These are phyloP conservation scores for Megaceryle alcyon DNA, from an alignment of 2,797 vertebrate genomes.

Conservation along the genomic window DNA sequence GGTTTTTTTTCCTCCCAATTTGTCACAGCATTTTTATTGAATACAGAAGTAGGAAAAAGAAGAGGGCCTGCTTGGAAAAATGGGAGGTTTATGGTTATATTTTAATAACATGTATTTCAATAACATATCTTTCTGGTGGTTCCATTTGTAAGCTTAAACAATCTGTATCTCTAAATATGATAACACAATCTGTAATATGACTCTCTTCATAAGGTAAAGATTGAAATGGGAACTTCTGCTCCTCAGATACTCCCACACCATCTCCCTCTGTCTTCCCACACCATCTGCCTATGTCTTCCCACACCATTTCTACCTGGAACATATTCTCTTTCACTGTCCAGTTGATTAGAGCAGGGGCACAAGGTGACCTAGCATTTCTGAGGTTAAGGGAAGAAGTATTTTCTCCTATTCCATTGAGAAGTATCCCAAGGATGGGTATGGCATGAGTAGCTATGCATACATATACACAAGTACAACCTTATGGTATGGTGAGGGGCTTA, in stretches of 20 bases:
- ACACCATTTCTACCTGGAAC: not conserved
- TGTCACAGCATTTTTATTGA: not conserved
- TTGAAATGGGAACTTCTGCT: not conserved
- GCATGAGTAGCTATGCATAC: not conserved
- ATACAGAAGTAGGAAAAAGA: not conserved
- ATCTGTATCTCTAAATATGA: not conserved
- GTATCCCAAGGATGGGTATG: not conserved
- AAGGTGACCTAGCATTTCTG: not conserved
- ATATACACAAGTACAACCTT: not conserved
- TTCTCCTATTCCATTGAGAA: not conserved
- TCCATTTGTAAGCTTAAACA: not conserved
- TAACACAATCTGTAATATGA: not conserved
- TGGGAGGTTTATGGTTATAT: not conserved
- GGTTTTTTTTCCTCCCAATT: rapidly evolving
- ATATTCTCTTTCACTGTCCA: not conserved
- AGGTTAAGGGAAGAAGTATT: not conserved
- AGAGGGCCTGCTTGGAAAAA: not conserved
- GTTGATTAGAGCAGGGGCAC: not conserved
- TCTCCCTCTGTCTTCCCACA: not conserved
- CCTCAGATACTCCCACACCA: not conserved
- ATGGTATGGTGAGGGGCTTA: not conserved
- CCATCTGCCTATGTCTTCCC: not conserved
- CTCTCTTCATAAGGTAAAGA: not conserved
- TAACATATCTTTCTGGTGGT: not conserved
- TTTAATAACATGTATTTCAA: not conserved